These are phyloP conservation scores for Smutsia temminckii DNA, from an alignment of 2,797 vertebrate species.

Conservation along the genomic window DNA sequence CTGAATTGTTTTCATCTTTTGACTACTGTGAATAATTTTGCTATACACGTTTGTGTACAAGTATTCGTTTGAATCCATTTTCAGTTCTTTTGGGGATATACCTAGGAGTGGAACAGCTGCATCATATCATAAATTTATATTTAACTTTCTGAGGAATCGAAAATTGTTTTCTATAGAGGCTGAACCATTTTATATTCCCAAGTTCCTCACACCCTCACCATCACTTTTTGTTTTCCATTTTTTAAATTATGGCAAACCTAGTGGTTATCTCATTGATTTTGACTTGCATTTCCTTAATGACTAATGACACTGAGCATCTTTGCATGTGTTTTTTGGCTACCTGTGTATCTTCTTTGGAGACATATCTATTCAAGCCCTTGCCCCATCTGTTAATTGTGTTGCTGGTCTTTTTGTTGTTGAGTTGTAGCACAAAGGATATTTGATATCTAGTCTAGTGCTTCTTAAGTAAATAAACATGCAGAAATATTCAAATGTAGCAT, in stretches of 20 bases:
- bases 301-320: neutral
- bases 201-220: neutral
- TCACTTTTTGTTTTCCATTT: neutral
- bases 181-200: neutral
- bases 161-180: neutral
- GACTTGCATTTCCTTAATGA: slow-evolving; percentile 23
- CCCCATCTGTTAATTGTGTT: neutral
- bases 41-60: neutral
- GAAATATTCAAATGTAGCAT: neutral
- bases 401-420: neutral
- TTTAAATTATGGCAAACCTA: neutral
- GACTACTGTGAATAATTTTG: neutral
- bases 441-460: neutral
- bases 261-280: neutral
- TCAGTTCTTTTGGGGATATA: neutral
- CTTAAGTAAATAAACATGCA: slow-evolving; percentile 16
- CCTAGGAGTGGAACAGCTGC: neutral
- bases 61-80: slow-evolving; percentile 19
- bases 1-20: neutral
- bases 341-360: neutral
- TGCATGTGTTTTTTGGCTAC: neutral
- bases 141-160: neutral
- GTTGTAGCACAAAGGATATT: neutral
- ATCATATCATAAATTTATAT: neutral
- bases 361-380: neutral